phyloP scores from a whole-genome alignment of 2,888 invertebrate species.

The Sphaerophoria rueppellii region DNA sequence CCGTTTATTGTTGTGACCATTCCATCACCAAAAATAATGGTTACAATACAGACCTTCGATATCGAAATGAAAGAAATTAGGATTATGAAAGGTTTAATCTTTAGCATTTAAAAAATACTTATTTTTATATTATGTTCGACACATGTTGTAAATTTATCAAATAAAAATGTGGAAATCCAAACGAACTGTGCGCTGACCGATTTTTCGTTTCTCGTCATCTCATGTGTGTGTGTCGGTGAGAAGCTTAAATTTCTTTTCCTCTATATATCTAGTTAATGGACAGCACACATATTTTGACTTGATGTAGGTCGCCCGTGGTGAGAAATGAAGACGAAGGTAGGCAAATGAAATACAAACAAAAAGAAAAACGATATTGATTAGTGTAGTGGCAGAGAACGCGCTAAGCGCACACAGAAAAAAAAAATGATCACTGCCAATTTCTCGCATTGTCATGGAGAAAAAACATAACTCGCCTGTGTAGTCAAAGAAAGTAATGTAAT shows the following conservation, averaged over 20 bases:
- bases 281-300: conserved; percentile 41
- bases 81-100: conserved; percentile 19
- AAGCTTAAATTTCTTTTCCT: neutral
- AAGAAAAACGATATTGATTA: conserved; percentile 50
- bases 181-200: conserved; percentile 52
- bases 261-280: no score
- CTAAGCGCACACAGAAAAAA: conserved; percentile 3
- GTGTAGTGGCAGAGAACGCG: conserved; percentile 6
- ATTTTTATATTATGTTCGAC: conserved; percentile 42
- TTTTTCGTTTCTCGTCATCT: conserved; percentile 19
- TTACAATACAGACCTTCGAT: no score
- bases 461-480: neutral
- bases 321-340: conserved; percentile 20
- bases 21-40: no score
- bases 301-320: conserved; percentile 66
- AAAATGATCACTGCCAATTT: conserved; percentile 6
- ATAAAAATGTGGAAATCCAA: conserved; percentile 59
- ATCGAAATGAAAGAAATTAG: no score
- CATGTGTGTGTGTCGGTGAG: neutral
- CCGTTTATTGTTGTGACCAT: no score
- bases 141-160: conserved; percentile 72
- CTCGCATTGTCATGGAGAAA: conserved; percentile 45
- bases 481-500: conserved; percentile 35
- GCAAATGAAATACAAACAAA: neutral
- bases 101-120: conserved; percentile 46